Evolutionary conservation across 2,888 invertebrate species (phyloP).

Genomic region (Tinea trinotella): DNA sequence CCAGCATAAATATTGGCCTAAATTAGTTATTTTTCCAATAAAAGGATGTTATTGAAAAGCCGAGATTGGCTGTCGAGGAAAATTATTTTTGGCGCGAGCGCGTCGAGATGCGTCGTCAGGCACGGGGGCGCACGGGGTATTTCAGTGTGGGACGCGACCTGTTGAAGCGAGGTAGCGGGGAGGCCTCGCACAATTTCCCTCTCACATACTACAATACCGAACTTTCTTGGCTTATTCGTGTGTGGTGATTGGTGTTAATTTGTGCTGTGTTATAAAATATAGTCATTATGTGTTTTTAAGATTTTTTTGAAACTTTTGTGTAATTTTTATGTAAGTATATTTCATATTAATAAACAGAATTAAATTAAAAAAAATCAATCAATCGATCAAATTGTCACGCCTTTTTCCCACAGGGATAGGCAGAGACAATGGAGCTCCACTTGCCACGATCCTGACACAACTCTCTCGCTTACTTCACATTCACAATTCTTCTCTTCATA

Average conservation of each 20-base stretch:
- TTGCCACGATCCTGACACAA: too few relatives aligned
- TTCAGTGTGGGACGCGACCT: conserved; percentile 65
- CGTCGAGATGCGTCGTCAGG: conserved; percentile 26
- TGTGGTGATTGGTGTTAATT: conserved; percentile 3
- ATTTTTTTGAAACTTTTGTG: neutral
- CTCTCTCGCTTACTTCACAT: too few relatives aligned
- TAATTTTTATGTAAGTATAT: conserved; percentile 7
- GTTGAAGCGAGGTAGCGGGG: conserved; percentile 61
- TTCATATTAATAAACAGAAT: too few relatives aligned
- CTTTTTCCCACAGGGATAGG: too few relatives aligned
- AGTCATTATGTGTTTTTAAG: conserved; percentile 5
- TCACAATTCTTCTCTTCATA: too few relatives aligned
- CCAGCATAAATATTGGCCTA: too few relatives aligned
- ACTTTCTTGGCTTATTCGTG: conserved; percentile 16
- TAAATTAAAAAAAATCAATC: too few relatives aligned
- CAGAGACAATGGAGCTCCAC: too few relatives aligned
- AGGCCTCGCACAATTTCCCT: conserved; percentile 24
- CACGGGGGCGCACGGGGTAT: neutral
- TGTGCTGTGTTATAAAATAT: neutral
- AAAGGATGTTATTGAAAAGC: conserved; percentile 38
- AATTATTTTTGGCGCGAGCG: conserved; percentile 70
- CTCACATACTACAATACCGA: conserved; percentile 14
- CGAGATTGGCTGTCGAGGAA: conserved; percentile 40
- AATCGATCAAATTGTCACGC: too few relatives aligned
- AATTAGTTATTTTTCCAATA: neutral